Conservation (phyloP, 1,140 invertebrate genomes). For the Achroia grisella region DNA sequence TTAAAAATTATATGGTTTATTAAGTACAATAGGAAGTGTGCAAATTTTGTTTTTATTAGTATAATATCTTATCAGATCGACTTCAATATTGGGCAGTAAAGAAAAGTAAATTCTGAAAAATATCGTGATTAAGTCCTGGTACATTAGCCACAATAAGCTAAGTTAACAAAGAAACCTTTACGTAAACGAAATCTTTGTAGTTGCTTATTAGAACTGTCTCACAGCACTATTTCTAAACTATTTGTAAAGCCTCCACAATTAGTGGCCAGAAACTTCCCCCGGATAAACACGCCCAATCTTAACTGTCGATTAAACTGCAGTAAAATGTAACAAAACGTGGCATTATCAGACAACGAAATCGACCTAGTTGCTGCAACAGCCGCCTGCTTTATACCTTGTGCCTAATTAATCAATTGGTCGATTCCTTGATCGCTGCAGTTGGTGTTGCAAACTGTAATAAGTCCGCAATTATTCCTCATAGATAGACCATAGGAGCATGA, state of each 20-base stretch:
- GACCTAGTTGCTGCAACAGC: constrained; percentile 26
- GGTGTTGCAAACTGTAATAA: constrained; percentile 21
- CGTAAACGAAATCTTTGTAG: too few species aligned
- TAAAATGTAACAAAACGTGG: constrained; percentile 10
- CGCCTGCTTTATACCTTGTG: constrained; percentile 8
- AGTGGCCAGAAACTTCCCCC: not conserved
- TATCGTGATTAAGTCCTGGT: too few species aligned
- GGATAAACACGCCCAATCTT: not conserved
- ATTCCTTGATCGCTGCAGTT: constrained; percentile 22
- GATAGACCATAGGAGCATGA: constrained; percentile 19
- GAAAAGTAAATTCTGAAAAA: too few species aligned
- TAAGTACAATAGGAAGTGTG: too few species aligned
- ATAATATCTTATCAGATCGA: too few species aligned
- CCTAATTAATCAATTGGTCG: constrained; percentile 29
- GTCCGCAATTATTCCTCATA: constrained; percentile 18
- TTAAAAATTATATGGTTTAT: too few species aligned
- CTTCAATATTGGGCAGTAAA: too few species aligned
- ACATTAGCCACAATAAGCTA: too few species aligned
- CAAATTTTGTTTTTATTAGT: too few species aligned
- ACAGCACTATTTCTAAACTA: too few species aligned
- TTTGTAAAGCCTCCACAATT: not conserved
- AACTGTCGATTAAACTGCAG: not conserved
- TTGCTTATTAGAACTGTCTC: too few species aligned
- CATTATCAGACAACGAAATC: constrained; percentile 31
- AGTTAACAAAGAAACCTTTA: too few species aligned